Evolutionary conservation across 2,797 vertebrate genomes (phyloP), one percentile per base, ranked within the genome.

Genomic region (Leptatherina wallacei): DNA sequence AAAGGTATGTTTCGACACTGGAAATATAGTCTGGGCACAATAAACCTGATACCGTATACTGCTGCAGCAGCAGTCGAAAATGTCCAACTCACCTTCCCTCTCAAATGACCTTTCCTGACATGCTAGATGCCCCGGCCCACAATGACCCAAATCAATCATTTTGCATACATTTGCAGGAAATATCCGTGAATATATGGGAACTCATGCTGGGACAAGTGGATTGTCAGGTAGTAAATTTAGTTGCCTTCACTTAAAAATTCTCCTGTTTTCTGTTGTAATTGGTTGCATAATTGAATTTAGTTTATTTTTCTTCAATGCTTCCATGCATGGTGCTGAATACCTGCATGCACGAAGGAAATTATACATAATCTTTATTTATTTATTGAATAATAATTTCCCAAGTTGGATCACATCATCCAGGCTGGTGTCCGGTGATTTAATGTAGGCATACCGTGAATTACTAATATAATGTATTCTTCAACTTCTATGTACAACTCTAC

Each of bases 161-260:
- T 94, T 64, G 72, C 93, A 92, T 91, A 94, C 94, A 63, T 95
- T 95, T 94, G 92, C 93, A 94, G 94, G 94, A 93, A 95, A 94
- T 93, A 88, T 94, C 93, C 90, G 82, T 94, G 94, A 95, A 92
- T 94, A 93, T 95, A 93, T 94, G 92, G 93, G 90, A 95, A 91
- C 93, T 94, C 92, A 94, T 93, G 93, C 93, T 91, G 93, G 92
- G 90, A 93, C 93, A 85, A 94, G 92, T 91, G 93, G 89, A 92
- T 88, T 93, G 91, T 93, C 94, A 95, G 93, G 93, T 95, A 95
- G 92, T 95, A 94, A 69, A 89, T 84, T 86, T 81, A 87, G 85
- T 91, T 69, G 80, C 78, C 74, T 89, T 89, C 63, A 81, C 72
- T 84, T 61, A 61, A 77, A 82, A 72, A 71, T 22, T 61, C 61